Conservation (phyloP, 1,140 invertebrate species). For the Drosophila kohkoa region DNA sequence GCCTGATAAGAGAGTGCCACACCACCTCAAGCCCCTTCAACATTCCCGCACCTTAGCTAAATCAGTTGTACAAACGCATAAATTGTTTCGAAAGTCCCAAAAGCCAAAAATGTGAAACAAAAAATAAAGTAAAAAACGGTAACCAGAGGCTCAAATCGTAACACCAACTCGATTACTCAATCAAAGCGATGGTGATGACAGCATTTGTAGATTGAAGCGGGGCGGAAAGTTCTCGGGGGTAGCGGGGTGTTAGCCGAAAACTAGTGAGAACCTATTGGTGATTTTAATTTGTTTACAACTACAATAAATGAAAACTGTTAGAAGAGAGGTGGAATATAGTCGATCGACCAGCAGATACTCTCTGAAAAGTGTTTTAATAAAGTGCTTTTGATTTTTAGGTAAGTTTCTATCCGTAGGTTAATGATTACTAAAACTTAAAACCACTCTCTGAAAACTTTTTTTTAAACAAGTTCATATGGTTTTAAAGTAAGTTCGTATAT, state of each 20-base stretch:
- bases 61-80: slow-evolving; percentile 68
- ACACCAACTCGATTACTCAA: slow-evolving; percentile 76
- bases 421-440: too few species aligned
- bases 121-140: background rate
- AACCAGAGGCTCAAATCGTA: slow-evolving; percentile 52
- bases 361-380: background rate
- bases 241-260: background rate
- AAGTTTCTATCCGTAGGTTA: too few species aligned
- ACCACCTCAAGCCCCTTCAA: background rate
- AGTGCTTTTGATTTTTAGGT: too few species aligned
- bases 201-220: slow-evolving; percentile 16
- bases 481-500: too few species aligned
- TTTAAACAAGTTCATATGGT: too few species aligned
- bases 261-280: slow-evolving; percentile 55
- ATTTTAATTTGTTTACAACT: slow-evolving; percentile 83
- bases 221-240: slow-evolving; percentile 11
- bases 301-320: slow-evolving; percentile 45
- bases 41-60: slow-evolving; percentile 28
- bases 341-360: background rate
- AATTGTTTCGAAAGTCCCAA: slow-evolving; percentile 69
- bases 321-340: background rate
- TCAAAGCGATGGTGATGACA: slow-evolving; percentile 63
- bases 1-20: slow-evolving; percentile 59
- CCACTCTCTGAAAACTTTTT: too few species aligned
- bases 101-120: slow-evolving; percentile 14